Conservation (phyloP, 1,140 invertebrate species). For the Catajapyx aquilonaris region DNA sequence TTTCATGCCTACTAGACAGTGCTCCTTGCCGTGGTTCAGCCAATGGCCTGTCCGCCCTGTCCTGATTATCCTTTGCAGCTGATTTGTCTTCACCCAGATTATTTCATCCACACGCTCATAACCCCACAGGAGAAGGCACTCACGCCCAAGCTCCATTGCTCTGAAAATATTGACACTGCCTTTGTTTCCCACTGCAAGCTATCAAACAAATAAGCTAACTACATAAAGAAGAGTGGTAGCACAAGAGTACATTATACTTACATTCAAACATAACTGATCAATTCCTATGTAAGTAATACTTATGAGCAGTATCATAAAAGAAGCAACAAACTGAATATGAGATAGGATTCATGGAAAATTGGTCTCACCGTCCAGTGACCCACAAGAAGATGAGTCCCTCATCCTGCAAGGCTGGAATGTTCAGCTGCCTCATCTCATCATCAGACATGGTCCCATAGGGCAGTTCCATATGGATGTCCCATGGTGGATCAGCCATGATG, state of each 20-base stretch:
- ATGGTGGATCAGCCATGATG: conserved; percentile 90
- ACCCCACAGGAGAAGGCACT: conserved; percentile 81
- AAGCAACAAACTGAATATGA: too few relatives aligned
- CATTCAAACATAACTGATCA: too few relatives aligned
- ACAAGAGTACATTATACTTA: too few relatives aligned
- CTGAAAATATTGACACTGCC: conserved; percentile 24
- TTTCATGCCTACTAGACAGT: conserved; percentile 91
- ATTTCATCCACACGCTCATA: conserved; percentile 93
- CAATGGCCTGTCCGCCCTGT: conserved; percentile 93
- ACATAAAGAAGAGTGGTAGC: too few relatives aligned
- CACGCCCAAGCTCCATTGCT: conserved; percentile 89
- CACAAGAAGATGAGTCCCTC: conserved; percentile 91
- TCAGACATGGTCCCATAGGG: conserved; percentile 99
- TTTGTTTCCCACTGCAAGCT: too few relatives aligned
- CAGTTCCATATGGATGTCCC: conserved; percentile 97
- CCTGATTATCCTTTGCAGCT: conserved; percentile 86
- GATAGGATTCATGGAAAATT: too few relatives aligned
- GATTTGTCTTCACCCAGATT: conserved; percentile 99
- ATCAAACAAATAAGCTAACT: too few relatives aligned
- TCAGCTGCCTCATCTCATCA: conserved; percentile 91
- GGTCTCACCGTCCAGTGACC: conserved; percentile 91
- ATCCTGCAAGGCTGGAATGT: conserved; percentile 76
- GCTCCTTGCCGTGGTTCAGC: conserved; percentile 97
- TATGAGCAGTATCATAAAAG: too few relatives aligned
- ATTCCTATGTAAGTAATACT: too few relatives aligned